Evolutionary conservation across 2,888 invertebrate genomes (phyloP).

Genomic region (Seladonia tumulorum): DNA sequence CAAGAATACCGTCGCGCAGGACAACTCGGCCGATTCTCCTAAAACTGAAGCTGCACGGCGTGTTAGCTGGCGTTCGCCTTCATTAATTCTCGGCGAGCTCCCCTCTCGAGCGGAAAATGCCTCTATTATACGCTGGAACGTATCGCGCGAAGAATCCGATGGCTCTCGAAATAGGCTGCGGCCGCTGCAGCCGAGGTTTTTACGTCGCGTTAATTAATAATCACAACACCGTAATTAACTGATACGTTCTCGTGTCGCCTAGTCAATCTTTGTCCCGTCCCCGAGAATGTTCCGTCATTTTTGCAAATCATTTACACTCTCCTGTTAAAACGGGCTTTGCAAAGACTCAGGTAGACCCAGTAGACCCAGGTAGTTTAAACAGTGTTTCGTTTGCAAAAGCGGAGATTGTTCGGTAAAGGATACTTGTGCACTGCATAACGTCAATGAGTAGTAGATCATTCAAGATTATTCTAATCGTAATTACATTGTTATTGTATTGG

Average conservation of each 20-base stretch:
- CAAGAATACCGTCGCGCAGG: background rate
- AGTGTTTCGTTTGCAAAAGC: background rate
- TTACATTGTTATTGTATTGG: no score
- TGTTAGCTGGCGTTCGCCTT: slow-evolving; percentile 17
- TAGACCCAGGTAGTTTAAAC: background rate
- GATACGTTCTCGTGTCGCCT: background rate
- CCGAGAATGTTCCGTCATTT: background rate
- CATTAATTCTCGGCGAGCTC: slow-evolving; percentile 24
- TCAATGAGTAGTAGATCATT: no score
- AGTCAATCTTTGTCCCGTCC: background rate
- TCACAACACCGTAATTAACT: background rate
- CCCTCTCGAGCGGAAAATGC: slow-evolving; percentile 30
- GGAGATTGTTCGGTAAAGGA: background rate
- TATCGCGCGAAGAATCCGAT: background rate
- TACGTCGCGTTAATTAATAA: slow-evolving; percentile 7
- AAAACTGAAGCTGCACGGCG: slow-evolving; percentile 14
- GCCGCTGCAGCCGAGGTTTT: background rate
- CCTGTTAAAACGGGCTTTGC: background rate
- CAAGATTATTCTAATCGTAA: no score
- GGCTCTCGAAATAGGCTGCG: slow-evolving; percentile 17
- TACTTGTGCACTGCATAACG: no score
- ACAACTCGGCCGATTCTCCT: slow-evolving; percentile 29
- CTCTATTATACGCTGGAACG: slow-evolving; percentile 17
- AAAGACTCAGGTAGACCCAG: no score
- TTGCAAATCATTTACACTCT: background rate